phyloP scores from a whole-genome alignment of 2,113 vertebrate species.

The Tapirus terrestris region DNA sequence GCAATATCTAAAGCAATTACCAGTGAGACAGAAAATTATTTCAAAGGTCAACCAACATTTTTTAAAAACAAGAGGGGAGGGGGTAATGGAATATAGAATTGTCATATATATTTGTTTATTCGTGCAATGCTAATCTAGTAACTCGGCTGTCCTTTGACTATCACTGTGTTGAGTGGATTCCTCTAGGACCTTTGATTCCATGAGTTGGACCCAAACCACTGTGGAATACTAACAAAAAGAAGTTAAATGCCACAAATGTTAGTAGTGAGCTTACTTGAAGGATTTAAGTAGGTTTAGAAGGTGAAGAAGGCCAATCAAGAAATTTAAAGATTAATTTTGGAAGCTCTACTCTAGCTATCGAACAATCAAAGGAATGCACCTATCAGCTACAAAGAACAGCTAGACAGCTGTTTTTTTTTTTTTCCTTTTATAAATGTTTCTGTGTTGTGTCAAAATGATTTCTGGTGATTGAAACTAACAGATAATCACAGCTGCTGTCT shows the following conservation, averaged over 20 bases:
- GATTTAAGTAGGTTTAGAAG: constrained; percentile 80
- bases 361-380: constrained; percentile 98
- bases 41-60: constrained; percentile 83
- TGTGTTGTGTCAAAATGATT: constrained; percentile 99
- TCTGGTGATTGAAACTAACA: constrained; percentile 99
- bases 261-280: constrained; percentile 76
- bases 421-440: constrained; percentile 95
- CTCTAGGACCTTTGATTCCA: constrained; percentile 82
- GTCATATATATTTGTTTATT: constrained; percentile 85
- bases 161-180: constrained; percentile 81
- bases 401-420: constrained; percentile 92
- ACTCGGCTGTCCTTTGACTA: constrained; percentile 86
- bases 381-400: constrained; percentile 96
- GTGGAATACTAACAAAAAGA: constrained; percentile 71
- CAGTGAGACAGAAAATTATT: constrained; percentile 84
- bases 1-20: constrained; percentile 83
- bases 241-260: constrained; percentile 75
- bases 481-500: constrained; percentile 99
- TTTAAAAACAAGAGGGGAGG: constrained; percentile 76
- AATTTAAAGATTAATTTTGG: constrained; percentile 85
- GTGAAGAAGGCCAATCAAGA: constrained; percentile 77
- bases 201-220: constrained; percentile 73
- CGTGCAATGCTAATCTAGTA: constrained; percentile 87
- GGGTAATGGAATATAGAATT: constrained; percentile 85
- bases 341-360: constrained; percentile 88